Evolutionary conservation across 2,797 vertebrate species (phyloP).

Genomic region (Apogon talboti): DNA sequence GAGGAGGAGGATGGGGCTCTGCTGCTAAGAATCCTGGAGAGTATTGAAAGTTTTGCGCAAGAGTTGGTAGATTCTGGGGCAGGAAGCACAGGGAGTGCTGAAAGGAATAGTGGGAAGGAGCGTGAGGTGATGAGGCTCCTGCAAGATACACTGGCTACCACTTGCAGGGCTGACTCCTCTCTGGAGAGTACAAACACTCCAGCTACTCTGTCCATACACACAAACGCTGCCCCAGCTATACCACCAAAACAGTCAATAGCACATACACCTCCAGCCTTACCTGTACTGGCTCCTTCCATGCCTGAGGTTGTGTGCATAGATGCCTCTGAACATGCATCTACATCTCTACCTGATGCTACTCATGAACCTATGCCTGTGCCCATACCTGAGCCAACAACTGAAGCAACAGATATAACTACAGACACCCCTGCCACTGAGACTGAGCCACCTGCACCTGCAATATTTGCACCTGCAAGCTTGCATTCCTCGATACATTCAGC

Average conservation of each 20-base stretch:
- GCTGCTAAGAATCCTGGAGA: conserved; percentile 93
- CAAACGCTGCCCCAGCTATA: conserved; percentile 38
- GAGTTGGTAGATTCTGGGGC: conserved; percentile 95
- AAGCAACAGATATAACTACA: conserved; percentile 34
- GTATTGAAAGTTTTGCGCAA: conserved; percentile 98
- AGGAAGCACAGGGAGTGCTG: conserved; percentile 85
- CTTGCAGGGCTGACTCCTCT: conserved; percentile 76
- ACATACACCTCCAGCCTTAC: conserved; percentile 26
- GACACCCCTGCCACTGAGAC: conserved; percentile 30
- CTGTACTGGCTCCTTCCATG: background rate
- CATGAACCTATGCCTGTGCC: conserved; percentile 31
- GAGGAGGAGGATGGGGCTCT: conserved; percentile 94
- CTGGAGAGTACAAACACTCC: conserved; percentile 32
- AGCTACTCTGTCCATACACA: conserved; percentile 13
- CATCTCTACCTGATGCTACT: conserved; percentile 24
- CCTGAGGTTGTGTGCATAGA: conserved; percentile 28
- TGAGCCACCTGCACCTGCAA: conserved; percentile 11
- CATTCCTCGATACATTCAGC: conserved; percentile 28
- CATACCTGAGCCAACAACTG: conserved; percentile 36
- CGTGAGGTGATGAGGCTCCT: conserved; percentile 97
- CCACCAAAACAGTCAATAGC: conserved; percentile 50
- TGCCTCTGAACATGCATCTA: conserved; percentile 29
- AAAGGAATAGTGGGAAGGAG: conserved; percentile 88
- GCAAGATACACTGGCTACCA: conserved; percentile 90
- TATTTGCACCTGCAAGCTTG: conserved; percentile 18